These are phyloP conservation scores for Dinomys branickii DNA, from an alignment of 2,113 vertebrate genomes.

Conservation along the genomic window DNA sequence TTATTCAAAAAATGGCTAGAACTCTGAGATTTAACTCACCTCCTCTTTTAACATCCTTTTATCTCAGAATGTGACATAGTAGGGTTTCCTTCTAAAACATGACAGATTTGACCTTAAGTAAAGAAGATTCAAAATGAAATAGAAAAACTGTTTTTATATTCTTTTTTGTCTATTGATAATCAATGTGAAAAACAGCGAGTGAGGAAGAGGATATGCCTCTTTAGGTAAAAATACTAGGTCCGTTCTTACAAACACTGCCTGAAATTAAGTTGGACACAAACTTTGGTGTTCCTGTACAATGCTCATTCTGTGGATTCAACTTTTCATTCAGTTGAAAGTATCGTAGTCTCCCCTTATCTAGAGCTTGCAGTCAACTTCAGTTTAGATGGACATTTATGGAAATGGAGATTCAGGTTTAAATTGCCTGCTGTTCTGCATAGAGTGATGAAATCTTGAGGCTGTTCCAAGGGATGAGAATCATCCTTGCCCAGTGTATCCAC, in stretches of 20 bases:
- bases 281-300: background rate
- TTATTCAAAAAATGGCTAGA: constrained; percentile 56
- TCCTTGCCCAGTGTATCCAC: background rate
- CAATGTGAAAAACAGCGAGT: constrained; percentile 57
- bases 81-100: constrained; percentile 31
- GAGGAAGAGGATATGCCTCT: constrained; percentile 25
- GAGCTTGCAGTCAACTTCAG: background rate
- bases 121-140: background rate
- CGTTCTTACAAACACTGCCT: background rate
- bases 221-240: background rate
- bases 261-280: background rate
- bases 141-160: background rate
- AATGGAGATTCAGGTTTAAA: background rate
- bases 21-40: background rate
- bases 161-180: constrained; percentile 46
- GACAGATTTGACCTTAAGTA: background rate
- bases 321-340: background rate
- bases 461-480: too few species aligned
- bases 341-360: background rate
- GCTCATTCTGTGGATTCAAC: background rate
- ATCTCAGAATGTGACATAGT: background rate
- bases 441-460: background rate
- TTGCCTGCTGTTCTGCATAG: background rate
- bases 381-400: background rate
- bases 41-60: constrained; percentile 50